Base-by-base conservation (phyloP, 2,888 invertebrate genomes). In the Nebria salina region DNA sequence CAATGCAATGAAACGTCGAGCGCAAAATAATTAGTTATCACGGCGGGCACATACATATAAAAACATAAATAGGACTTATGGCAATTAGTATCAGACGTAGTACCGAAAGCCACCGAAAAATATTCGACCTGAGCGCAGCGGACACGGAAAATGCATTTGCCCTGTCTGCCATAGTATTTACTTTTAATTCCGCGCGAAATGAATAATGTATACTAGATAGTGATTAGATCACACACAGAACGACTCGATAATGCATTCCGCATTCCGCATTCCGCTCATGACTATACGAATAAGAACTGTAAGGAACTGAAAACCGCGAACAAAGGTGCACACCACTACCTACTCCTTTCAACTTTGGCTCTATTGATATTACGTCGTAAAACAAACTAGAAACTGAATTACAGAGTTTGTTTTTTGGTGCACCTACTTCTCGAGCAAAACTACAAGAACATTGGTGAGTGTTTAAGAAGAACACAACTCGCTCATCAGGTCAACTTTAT, bases 51-150 rank as follows among this genome's bases (percentile, higher is more conserved):
- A 72, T 73, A 66, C 15, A 72, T 74, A 66, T 34, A 78, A 78
- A 78, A 78, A 78, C 78, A 78, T 78, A 78, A 78, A 78, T 78
- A 78, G 42, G 78, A 73, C 78, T 78, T 78, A 78, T 65, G 78
- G 66, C 78, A 73, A 78, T 78, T 78, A 74, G 78, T 65, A 65
- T 73, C 73, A 73, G 25, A 25, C 75, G 20, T 1, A 20, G 20
- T 1, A 34, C 66, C 66, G 66, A 20, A n/a, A 8, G 25, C 43
- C 75, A 34, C 66, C 66, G 66, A 20, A n/a, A 8, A 66, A 25
- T 20, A 66, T 66, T 66, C 66, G 4, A 66, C 41, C 65, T 76
- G 65, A 77, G 54, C 64, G 65, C 65, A 34, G 20, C 72, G 26
- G n/a, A 77, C 78, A 78, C 78, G 78, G 65, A 78, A 78, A 78